phyloP scores from a whole-genome alignment of 2,888 invertebrate genomes.

The Drosophila buzzatii region DNA sequence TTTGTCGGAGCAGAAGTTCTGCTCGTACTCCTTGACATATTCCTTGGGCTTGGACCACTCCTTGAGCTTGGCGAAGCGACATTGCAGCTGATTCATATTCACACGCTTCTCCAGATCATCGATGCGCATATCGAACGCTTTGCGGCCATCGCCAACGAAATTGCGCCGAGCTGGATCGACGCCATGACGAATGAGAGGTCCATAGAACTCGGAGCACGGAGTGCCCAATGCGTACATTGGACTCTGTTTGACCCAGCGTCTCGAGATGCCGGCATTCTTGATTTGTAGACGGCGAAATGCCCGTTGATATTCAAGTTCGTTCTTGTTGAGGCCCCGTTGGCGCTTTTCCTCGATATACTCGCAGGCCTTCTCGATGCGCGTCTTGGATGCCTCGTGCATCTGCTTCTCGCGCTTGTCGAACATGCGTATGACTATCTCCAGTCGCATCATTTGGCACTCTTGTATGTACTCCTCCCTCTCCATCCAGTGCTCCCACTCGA shows the following conservation, averaged over 20 bases:
- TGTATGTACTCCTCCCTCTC: slow-evolving; percentile 93
- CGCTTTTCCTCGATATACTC: slow-evolving; percentile 86
- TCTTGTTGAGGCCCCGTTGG: slow-evolving; percentile 86
- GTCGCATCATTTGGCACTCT: slow-evolving; percentile 89
- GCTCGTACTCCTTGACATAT: slow-evolving; percentile 77
- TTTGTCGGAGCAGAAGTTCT: slow-evolving; percentile 82
- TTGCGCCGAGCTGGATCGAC: slow-evolving; percentile 88
- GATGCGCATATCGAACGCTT: slow-evolving; percentile 82
- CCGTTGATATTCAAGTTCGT: slow-evolving; percentile 85
- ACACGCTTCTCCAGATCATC: slow-evolving; percentile 79
- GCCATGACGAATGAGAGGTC: slow-evolving; percentile 88
- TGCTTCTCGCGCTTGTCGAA: slow-evolving; percentile 87
- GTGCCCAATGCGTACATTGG: slow-evolving; percentile 86
- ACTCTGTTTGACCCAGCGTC: slow-evolving; percentile 85
- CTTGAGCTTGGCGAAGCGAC: slow-evolving; percentile 80
- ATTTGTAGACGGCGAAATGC: slow-evolving; percentile 86
- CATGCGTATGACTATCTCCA: slow-evolving; percentile 86
- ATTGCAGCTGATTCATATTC: slow-evolving; percentile 67
- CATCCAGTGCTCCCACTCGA: slow-evolving; percentile 94
- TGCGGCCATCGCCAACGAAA: slow-evolving; percentile 76
- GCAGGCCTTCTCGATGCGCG: slow-evolving; percentile 86
- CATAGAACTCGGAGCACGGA: slow-evolving; percentile 88
- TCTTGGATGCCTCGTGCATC: slow-evolving; percentile 73
- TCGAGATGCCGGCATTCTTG: slow-evolving; percentile 83
- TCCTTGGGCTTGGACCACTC: slow-evolving; percentile 82